Evolutionary conservation across 2,888 invertebrate genomes (phyloP).

Genomic region (Bellardia bayeri): DNA sequence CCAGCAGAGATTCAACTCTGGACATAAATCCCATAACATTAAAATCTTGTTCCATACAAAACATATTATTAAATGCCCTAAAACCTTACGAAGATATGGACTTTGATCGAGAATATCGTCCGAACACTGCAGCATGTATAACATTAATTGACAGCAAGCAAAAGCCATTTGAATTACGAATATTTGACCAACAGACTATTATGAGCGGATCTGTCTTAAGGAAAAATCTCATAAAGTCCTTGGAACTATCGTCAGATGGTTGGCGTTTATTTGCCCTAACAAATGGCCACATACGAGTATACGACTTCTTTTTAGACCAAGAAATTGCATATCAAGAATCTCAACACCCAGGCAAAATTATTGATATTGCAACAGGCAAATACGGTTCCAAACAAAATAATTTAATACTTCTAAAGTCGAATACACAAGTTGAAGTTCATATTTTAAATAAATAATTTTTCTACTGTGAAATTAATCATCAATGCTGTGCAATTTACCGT

Average conservation of each 20-base stretch:
- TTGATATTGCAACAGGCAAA: slow-evolving; percentile 78
- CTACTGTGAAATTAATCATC: slow-evolving; percentile 46
- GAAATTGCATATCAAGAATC: slow-evolving; percentile 73
- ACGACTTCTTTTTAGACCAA: slow-evolving; percentile 81
- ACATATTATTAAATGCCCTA: slow-evolving; percentile 78
- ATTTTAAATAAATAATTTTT: slow-evolving; percentile 71
- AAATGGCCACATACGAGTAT: slow-evolving; percentile 79
- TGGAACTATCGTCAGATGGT: slow-evolving; percentile 81
- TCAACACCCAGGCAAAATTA: slow-evolving; percentile 48
- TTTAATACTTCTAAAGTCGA: slow-evolving; percentile 75
- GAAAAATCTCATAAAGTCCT: slow-evolving; percentile 80
- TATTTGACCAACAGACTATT: slow-evolving; percentile 82
- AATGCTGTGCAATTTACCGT: slow-evolving; percentile 77
- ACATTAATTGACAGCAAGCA: slow-evolving; percentile 77
- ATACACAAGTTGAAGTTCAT: slow-evolving; percentile 76
- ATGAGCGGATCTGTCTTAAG: slow-evolving; percentile 81
- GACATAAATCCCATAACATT: slow-evolving; percentile 77
- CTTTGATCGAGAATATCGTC: slow-evolving; percentile 72
- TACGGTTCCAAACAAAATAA: slow-evolving; percentile 74
- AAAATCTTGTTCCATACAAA: slow-evolving; percentile 84
- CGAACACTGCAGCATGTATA: slow-evolving; percentile 77
- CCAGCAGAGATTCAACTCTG: neutral
- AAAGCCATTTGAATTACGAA: slow-evolving; percentile 79
- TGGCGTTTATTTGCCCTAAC: slow-evolving; percentile 81
- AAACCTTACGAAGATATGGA: slow-evolving; percentile 54